A percentile compares a stretch with the other conserved stretches of the same genome.
These are phyloP conservation scores for Chlamydotis undulata DNA, from an alignment of 2,113 vertebrate species.

Conservation along the genomic window DNA sequence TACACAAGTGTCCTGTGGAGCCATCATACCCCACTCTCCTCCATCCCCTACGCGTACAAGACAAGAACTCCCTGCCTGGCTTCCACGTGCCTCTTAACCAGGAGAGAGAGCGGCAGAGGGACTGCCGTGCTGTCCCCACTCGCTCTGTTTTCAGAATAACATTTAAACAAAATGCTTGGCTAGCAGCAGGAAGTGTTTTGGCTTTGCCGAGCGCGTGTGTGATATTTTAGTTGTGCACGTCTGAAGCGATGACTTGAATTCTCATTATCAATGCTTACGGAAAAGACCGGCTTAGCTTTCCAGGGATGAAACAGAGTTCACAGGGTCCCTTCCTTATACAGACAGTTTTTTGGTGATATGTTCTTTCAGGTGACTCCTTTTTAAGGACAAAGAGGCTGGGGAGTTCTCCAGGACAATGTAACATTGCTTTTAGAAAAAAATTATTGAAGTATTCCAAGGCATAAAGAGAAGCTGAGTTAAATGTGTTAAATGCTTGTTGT, in stretches of 20 bases:
- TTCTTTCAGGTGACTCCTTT: background rate
- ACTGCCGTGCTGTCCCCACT: background rate
- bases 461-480: background rate
- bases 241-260: background rate
- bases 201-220: background rate
- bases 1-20: background rate
- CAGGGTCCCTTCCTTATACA: background rate
- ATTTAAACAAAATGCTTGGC: background rate
- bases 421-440: background rate
- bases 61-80: background rate
- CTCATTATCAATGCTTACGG: background rate
- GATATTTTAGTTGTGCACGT: background rate
- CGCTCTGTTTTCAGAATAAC: background rate
- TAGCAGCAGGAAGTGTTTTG: background rate
- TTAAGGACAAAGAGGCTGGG: background rate
- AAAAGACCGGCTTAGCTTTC: background rate
- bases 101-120: background rate
- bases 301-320: background rate
- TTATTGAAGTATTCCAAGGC: background rate
- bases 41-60: accelerated
- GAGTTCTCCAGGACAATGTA: background rate
- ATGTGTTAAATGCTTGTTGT: background rate
- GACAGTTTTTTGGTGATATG: background rate
- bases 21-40: background rate
- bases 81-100: too few relatives aligned